Base-by-base conservation (phyloP, 1,140 invertebrate species). In the Manduca sexta region DNA sequence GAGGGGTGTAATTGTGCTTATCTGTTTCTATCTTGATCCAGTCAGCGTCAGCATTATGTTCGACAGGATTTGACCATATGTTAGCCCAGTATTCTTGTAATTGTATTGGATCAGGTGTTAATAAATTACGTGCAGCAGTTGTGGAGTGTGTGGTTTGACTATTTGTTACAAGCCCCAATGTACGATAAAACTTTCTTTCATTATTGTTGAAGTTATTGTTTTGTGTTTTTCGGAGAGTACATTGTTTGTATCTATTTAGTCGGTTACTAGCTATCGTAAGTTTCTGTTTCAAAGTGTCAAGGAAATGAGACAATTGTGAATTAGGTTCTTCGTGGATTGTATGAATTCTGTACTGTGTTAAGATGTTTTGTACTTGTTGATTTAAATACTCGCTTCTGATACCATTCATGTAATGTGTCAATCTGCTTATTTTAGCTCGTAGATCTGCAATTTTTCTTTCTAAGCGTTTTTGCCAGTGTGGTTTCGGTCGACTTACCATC, bases 151-250 rank as follows among this genome's bases (percentile, higher is more conserved):
- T 34, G 18, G 16, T 13, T 53, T 10, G 29, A 5, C 54, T 30
- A 51, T 42, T 30, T 37, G 46, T 1, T 12, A n/a, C n/a, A 7
- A 38, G 29, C 38, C 18, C 15, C 29, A 50, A 53, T 8, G 47
- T 59, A 34, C 49, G 34, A 21, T 54, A 54, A 45, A 59, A 59
- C 37, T 40, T 2, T 39, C 54, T 53, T 48, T 59, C 46, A 14
- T 53, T 59, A 4, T 7, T 53, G 14, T 45, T 52, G 34, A 52
- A 58, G 31, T 39, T 16, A 2, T 10, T 50, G 39, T 59, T 59
- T 8, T 59, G 37, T 18, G 13, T 29, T 38, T 45, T 45, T 14
- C 50, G 30, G 39, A 43, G n/a, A 15, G 39, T 40, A 35, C 42
- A 48, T 16, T 44, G 45, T 45, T 52, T 57, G 10, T 39, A 45